Conservation (phyloP, 2,113 vertebrate species). For the Aphyosemion australe region DNA sequence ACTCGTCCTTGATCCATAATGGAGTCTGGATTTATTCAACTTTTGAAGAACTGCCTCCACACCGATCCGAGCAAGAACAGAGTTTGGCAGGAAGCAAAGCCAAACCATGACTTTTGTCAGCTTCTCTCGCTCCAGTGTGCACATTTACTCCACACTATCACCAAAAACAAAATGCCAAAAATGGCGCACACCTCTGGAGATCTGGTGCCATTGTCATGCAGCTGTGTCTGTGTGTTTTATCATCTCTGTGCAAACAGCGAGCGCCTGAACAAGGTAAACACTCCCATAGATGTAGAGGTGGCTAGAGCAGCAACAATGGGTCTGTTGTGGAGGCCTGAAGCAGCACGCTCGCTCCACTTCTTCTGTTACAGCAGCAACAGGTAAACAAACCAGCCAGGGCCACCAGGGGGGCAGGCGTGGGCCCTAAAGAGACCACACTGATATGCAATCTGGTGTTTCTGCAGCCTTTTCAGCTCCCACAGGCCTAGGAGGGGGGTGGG, state of each 20-base stretch:
- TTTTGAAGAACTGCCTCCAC: constrained; percentile 35
- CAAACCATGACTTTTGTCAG: constrained; percentile 59
- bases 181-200: constrained; percentile 19
- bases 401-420: constrained; percentile 50
- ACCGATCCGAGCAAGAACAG: constrained; percentile 39
- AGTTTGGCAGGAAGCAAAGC: constrained; percentile 42
- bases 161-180: constrained; percentile 19
- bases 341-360: constrained; percentile 38
- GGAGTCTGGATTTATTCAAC: constrained; percentile 40
- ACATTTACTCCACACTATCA: constrained; percentile 45
- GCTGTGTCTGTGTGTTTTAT: constrained; percentile 50
- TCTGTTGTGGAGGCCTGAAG: constrained; percentile 55
- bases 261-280: constrained; percentile 64
- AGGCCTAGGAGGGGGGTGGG: no score
- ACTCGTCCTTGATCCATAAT: constrained; percentile 26
- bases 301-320: constrained; percentile 64
- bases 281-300: constrained; percentile 51
- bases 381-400: constrained; percentile 62
- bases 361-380: constrained; percentile 59
- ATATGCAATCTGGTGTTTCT: constrained; percentile 67
- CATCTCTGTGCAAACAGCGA: constrained; percentile 57
- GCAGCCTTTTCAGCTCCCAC: constrained; percentile 52
- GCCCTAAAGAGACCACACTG: constrained; percentile 50
- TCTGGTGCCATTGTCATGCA: constrained; percentile 50
- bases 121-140: constrained; percentile 30